phyloP scores from a whole-genome alignment of 2,797 vertebrate genomes.

The Thunnus albacares region DNA sequence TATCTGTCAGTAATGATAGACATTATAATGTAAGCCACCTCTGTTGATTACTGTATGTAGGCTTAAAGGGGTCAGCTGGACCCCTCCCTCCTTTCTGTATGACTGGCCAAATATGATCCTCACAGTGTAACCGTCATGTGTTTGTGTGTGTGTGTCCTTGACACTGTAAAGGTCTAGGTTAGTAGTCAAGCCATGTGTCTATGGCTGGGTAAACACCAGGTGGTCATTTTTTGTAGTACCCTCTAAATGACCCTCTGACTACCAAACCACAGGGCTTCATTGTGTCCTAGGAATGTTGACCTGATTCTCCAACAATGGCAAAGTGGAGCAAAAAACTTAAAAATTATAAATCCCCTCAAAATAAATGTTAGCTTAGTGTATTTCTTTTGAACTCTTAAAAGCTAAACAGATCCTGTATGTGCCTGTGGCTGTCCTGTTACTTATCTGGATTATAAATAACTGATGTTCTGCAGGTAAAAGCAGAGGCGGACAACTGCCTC shows the following conservation, averaged over 20 bases:
- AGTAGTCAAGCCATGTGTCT: slow-evolving; percentile 36
- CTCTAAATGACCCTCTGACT: slow-evolving; percentile 54
- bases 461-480: slow-evolving; percentile 64
- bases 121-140: slow-evolving; percentile 19
- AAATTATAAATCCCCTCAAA: neutral
- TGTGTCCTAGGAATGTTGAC: neutral
- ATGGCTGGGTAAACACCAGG: slow-evolving; percentile 61
- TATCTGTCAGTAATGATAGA: neutral
- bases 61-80: neutral
- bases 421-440: neutral
- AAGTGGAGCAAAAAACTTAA: neutral
- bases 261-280: neutral
- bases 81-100: neutral
- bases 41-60: neutral
- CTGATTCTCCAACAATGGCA: neutral
- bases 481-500: slow-evolving; percentile 27
- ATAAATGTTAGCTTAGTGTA: neutral
- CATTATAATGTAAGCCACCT: slow-evolving; percentile 5
- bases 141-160: slow-evolving; percentile 64
- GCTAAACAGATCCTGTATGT: neutral
- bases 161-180: slow-evolving; percentile 51
- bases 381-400: neutral
- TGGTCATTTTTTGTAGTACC: slow-evolving; percentile 39
- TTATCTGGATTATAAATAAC: neutral
- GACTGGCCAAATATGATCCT: slow-evolving; percentile 18